Percentiles rank a stretch among this genome's conserved stretches.
phyloP scores from a whole-genome alignment of 2,113 vertebrate genomes.

The Austrofundulus limnaeus region DNA sequence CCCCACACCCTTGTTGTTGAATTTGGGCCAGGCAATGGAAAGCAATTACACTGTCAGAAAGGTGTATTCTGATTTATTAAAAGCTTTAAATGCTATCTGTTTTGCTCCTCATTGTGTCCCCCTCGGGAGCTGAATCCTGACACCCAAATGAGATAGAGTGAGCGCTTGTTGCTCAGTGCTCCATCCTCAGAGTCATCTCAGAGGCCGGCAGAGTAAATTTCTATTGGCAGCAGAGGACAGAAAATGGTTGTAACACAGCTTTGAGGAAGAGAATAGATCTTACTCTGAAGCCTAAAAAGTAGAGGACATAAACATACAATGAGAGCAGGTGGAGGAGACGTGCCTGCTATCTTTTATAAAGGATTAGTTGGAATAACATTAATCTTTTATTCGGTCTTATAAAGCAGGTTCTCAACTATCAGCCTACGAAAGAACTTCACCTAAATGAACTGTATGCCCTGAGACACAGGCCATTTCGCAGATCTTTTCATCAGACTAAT shows the following conservation, averaged over 20 bases:
- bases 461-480: slow-evolving; percentile 17
- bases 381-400: slow-evolving; percentile 35
- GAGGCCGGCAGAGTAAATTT: slow-evolving; percentile 69
- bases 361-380: slow-evolving; percentile 40
- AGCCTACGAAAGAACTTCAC: slow-evolving; percentile 12
- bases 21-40: slow-evolving; percentile 86
- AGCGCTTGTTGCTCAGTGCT: slow-evolving; percentile 50
- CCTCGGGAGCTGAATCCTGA: slow-evolving; percentile 74
- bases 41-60: slow-evolving; percentile 96
- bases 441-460: slow-evolving; percentile 14
- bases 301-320: slow-evolving; percentile 29
- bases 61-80: slow-evolving; percentile 95
- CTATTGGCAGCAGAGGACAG: slow-evolving; percentile 62
- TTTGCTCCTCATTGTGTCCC: slow-evolving; percentile 69
- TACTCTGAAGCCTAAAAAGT: slow-evolving; percentile 33
- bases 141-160: slow-evolving; percentile 74
- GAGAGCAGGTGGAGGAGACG: slow-evolving; percentile 2
- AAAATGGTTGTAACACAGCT: slow-evolving; percentile 38
- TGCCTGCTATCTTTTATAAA: slow-evolving; percentile 34
- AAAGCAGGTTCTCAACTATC: slow-evolving; percentile 24
- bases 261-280: slow-evolving; percentile 50
- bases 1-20: slow-evolving; percentile 67
- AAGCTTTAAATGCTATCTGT: slow-evolving; percentile 86
- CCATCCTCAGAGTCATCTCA: slow-evolving; percentile 59
- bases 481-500: slow-evolving; percentile 47